Evolutionary conservation across 1,140 invertebrate genomes (phyloP).

Genomic region (Aplysia californica): DNA sequence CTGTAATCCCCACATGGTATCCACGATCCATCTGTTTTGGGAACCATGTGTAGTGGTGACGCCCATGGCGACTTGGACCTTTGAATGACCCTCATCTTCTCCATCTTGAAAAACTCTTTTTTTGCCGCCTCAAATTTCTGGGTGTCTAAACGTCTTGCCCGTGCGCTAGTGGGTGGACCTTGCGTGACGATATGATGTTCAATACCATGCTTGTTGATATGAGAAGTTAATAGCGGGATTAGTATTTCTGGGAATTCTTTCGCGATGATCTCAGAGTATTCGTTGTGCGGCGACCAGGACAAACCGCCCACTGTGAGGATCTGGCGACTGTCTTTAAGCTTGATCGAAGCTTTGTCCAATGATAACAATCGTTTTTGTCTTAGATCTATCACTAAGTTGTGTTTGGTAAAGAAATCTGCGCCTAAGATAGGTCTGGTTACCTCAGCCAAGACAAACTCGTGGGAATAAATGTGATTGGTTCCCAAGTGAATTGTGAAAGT

Average conservation of each 20-base stretch:
- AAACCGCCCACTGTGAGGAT: not conserved
- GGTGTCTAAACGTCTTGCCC: conserved; percentile 5
- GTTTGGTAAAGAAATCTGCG: not conserved
- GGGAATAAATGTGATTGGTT: no score
- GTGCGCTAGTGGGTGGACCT: not conserved
- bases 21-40: conserved; percentile 63
- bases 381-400: not conserved
- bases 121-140: conserved; percentile 24
- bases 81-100: conserved; percentile 27
- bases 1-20: conserved; percentile 69
- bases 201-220: conserved; percentile 11
- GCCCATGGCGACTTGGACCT: conserved; percentile 58
- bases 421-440: no score
- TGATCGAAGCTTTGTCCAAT: no score
- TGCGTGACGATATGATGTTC: conserved; percentile 27
- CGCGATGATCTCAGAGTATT: no score
- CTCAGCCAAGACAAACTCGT: no score
- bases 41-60: conserved; percentile 66
- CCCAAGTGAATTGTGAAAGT: no score
- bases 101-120: conserved; percentile 30
- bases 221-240: not conserved
- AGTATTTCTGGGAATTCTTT: not conserved
- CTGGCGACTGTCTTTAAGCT: not conserved
- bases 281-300: no score
- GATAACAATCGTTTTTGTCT: no score